Percentiles rank a stretch among this genome's conserved stretches.
Evolutionary conservation across 2,888 invertebrate species (phyloP).

Genomic region (Diarsia brunnea): DNA sequence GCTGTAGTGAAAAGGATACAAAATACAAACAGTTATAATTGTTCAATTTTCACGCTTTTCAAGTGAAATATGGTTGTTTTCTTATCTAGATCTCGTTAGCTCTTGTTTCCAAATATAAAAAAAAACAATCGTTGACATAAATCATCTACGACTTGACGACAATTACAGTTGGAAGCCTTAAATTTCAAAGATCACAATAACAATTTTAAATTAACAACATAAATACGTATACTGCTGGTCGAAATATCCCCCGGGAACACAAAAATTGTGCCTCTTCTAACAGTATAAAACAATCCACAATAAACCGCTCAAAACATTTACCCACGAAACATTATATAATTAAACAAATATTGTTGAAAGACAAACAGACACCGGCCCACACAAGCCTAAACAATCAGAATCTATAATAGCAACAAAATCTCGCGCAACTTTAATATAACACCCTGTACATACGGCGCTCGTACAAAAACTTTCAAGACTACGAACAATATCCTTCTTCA

Average conservation of each 20-base stretch:
- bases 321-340: constrained; percentile 9
- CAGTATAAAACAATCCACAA: constrained; percentile 1
- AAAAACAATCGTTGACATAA: neutral
- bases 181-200: no score
- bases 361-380: constrained; percentile 27
- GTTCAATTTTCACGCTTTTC: neutral
- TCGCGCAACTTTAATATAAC: constrained; percentile 51
- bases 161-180: neutral
- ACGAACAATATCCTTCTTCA: constrained; percentile 54
- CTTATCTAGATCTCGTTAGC: neutral
- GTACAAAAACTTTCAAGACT: constrained; percentile 51
- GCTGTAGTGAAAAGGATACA: neutral
- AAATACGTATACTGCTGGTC: neutral
- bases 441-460: constrained; percentile 34
- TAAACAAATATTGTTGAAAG: constrained; percentile 37
- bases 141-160: neutral
- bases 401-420: constrained; percentile 45
- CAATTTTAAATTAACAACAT: neutral
- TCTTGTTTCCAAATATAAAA: neutral
- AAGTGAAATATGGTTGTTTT: neutral
- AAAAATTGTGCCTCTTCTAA: neutral
- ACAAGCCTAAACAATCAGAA: constrained; percentile 47
- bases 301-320: constrained; percentile 7
- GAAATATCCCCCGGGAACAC: neutral
- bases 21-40: neutral